Evolutionary conservation across 92 coral and sea anemone species (phyloP), one percentile per base, ranked within the genome.

Genomic region (Porites divaricata): DNA sequence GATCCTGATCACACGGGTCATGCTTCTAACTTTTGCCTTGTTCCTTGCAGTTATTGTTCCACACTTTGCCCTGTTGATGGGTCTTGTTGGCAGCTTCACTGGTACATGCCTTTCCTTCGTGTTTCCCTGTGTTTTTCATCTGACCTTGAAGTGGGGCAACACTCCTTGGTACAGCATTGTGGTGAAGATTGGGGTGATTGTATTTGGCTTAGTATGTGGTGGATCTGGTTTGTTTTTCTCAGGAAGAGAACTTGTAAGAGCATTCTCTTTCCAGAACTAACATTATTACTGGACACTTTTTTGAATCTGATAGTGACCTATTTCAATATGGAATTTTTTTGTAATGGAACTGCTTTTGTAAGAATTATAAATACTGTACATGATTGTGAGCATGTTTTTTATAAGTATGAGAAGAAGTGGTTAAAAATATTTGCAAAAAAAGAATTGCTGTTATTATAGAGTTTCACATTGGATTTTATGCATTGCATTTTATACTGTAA

Each of bases 61-160:
- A 1, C 98, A 94, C 75, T 94, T 94, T 92, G 98, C 95, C 71
- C 89, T 94, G 77, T 75, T 94, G 58, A 94, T 94, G 98, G 98
- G 98, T 2, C 84, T 94, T 50, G 93, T 94, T 15, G 98, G 98
- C n/a, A 94, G 98, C 64, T 94, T 94, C 72, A 94, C 98, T 17
- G 98, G 98, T 17, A 94, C 95, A 1, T 94, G 95, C 59, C 93
- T 94, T 50, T 94, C 95, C 10, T 94, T 94, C 89, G 98, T 92
- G 17, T 94, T 94, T 48, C 98, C 98, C 1, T 94, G 98, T 72
- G 80, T 94, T n/a, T 94, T 94, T 73, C 98, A 94, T 85, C 71
- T 94, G 71, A 92, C 85, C 67, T 77, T 94, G 17, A 92, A 94
- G 74, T 94, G 98, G 98, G 79, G 85, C 6, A 81, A 72, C 20